These are phyloP conservation scores for Oophaga pumilio DNA, from an alignment of 2,113 vertebrate species.

Conservation along the genomic window DNA sequence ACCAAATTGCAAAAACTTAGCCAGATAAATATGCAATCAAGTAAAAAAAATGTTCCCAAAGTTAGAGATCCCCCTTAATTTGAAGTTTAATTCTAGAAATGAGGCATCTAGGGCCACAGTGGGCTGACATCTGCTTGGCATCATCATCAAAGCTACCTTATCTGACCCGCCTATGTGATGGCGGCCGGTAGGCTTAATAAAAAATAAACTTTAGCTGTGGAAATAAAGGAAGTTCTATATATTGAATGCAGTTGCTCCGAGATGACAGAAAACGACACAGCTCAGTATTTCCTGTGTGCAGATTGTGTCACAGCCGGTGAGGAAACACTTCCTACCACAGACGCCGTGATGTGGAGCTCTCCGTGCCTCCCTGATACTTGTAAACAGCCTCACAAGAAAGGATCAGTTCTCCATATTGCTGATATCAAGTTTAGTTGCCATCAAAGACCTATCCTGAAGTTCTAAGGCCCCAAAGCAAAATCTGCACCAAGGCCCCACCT, in stretches of 20 bases:
- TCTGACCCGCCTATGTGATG: neutral
- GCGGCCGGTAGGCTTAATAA: neutral
- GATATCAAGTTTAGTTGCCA: neutral
- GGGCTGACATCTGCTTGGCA: neutral
- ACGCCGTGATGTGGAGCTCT: neutral
- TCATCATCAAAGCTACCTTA: neutral
- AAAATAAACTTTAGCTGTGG: neutral
- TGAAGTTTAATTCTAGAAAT: neutral
- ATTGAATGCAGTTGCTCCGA: neutral
- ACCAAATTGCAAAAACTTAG: too few species aligned
- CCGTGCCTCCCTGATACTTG: neutral
- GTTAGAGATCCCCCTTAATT: too few species aligned
- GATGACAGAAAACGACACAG: neutral
- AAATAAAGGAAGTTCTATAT: neutral
- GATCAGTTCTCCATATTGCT: neutral
- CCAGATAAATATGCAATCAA: too few species aligned
- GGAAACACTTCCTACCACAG: conserved; percentile 50
- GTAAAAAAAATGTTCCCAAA: too few species aligned
- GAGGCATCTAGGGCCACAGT: neutral
- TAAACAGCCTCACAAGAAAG: neutral
- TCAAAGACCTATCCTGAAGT: too few species aligned
- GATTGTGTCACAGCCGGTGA: conserved; percentile 43
- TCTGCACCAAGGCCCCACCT: too few species aligned
- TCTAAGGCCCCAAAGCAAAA: too few species aligned
- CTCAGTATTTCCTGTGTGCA: conserved; percentile 49